Evolutionary conservation across 2,113 vertebrate species (phyloP), one percentile per base, ranked within the genome.

Genomic region (Cyphomyrus plagiostoma): DNA sequence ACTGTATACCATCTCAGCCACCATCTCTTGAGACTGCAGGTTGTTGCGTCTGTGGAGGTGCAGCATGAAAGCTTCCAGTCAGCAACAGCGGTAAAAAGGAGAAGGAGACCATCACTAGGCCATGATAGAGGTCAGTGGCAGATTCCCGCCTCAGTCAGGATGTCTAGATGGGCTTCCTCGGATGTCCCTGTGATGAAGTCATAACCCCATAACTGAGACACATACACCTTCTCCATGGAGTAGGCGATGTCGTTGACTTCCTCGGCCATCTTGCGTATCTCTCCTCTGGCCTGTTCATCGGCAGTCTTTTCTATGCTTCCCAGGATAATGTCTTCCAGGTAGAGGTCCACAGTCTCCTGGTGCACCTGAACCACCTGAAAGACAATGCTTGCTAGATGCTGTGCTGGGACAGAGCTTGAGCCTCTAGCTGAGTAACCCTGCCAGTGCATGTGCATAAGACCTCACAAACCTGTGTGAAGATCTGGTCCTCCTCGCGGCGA

Each of bases 1-100:
- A 89, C 96, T 94, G 92, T 98, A 97, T 91, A 98, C 96, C 94
- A 99, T 91, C 93, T 99, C 97, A 1, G 97, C 97, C 92, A 98
- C 98, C 80, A 99, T 97, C 94, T 98, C 97, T 93, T 99, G 97
- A 4, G 97, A 97, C 93, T 98, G 98, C 89, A 95, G 94, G n/a
- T 4, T 90, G 89, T 93, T 96, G 90, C 91, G 95, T 52, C 98
- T 99, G 39, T 86, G 92, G 93, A 46, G 94, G n/a, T 91, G 26
- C 82, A 53, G 11, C 8, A 88, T 35, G 52, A n/a, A n/a, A 26
- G 82, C 53, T 26, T 49, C 85, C 56, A 35, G 26, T n/a, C 19
- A 87, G 15, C 52, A 1, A 86, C 48, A 86, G n/a, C 2, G 11
- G 46, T 30, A n/a, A 50, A 7, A 2, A 49, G 11, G 62, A 13